Evolutionary conservation across 2,888 invertebrate species (phyloP).

Genomic region (Drosophila diplacantha): DNA sequence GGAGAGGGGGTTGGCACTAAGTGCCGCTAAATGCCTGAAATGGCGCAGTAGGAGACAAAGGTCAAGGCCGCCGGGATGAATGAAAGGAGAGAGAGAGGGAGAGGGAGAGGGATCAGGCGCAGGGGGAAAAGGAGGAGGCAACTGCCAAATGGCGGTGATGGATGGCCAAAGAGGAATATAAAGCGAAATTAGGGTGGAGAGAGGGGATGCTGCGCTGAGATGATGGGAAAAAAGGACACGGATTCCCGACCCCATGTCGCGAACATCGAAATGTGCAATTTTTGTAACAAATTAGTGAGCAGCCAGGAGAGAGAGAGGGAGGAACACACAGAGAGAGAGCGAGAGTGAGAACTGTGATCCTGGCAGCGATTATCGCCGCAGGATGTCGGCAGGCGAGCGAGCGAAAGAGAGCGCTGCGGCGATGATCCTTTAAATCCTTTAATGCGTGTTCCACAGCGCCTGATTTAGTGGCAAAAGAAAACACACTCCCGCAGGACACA

Average conservation of each 20-base stretch:
- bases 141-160: slow-evolving; percentile 51
- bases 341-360: slow-evolving; percentile 13
- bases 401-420: slow-evolving; percentile 13
- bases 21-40: slow-evolving; percentile 53
- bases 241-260: slow-evolving; percentile 51
- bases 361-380: slow-evolving; percentile 56
- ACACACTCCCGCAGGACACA: slow-evolving; percentile 9
- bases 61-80: slow-evolving; percentile 48
- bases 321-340: background rate
- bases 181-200: slow-evolving; percentile 2
- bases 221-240: slow-evolving; percentile 22
- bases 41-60: slow-evolving; percentile 61
- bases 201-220: slow-evolving; percentile 14
- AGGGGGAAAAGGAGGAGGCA: slow-evolving; percentile 36
- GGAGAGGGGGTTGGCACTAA: slow-evolving; percentile 31
- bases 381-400: slow-evolving; percentile 33
- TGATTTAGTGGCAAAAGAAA: slow-evolving; percentile 33
- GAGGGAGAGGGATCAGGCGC: background rate
- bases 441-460: slow-evolving; percentile 47
- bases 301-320: background rate
- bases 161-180: slow-evolving; percentile 21
- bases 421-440: slow-evolving; percentile 52
- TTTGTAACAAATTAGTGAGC: slow-evolving; percentile 66
- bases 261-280: slow-evolving; percentile 64
- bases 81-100: background rate